Base-by-base conservation (phyloP, 2,113 vertebrate genomes). In the Ictalurus furcatus region DNA sequence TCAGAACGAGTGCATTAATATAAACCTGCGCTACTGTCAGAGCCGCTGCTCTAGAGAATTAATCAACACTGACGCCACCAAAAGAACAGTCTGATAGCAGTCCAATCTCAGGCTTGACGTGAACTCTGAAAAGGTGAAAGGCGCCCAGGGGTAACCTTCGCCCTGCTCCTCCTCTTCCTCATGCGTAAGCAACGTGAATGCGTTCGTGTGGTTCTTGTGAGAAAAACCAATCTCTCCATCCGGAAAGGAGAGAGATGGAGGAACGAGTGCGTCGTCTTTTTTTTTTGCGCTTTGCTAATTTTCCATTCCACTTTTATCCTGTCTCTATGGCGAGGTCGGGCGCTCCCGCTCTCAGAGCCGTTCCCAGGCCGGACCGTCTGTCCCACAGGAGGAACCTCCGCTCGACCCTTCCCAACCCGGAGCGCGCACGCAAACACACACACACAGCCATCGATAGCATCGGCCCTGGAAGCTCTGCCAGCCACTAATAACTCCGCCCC, bases 271-370 rank as follows among this genome's bases (percentile, higher is more conserved):
- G 16, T 58, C 8, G n/a, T 48, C 73, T 67, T 93, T 91, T 93
- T 91, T 93, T 93, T 92, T 90, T 93, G 90, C 84, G 82, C 71
- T 86, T 86, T 30, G 88, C 81, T 87, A 86, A 94, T 93, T 96
- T 96, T 96, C 96, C 95, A 95, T 94, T 94, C 94, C 93, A 93
- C 93, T 95, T 96, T 94, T 95, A 95, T 94, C 92, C 89, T 25
- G 76, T 52, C 84, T 91, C 84, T 81, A 85, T 91, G 86, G 79
- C 58, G 73, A 84, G 82, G 83, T 73, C 59, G 82, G 93, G 89
- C 90, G 92, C 91, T 92, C 91, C 88, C 90, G 93, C 90, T 93
- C 91, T 84, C 76, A 93, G 92, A 83, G 92, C 90, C 71, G 93
- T 96, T 95, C 94, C 94, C 95, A 96, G 94, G 93, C 93, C 92